Percentiles rank a stretch among this genome's conserved stretches.
Evolutionary conservation across 2,113 vertebrate species (phyloP).

Genomic region (Petrocephalus zakoni): DNA sequence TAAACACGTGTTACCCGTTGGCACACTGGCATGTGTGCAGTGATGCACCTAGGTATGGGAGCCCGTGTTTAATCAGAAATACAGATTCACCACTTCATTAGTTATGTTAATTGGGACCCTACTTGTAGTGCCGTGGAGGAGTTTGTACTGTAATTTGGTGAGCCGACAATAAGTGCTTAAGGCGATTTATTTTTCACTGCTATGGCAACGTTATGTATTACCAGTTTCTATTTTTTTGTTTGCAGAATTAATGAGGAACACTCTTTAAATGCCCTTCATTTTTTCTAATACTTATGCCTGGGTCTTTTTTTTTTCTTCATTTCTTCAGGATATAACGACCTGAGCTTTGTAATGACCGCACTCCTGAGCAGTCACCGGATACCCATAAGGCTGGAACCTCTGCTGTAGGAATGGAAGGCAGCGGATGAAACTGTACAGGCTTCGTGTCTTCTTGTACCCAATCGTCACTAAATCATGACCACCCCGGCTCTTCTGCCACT

Average conservation of each 20-base stretch:
- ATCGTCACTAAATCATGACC: constrained; percentile 68
- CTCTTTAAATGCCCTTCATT: neutral
- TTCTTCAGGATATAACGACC: constrained; percentile 50
- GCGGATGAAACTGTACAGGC: constrained; percentile 42
- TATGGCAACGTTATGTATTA: neutral
- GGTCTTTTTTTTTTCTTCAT: neutral
- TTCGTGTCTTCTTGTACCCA: neutral
- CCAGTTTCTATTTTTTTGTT: neutral
- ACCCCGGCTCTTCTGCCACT: constrained; percentile 90
- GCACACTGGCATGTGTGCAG: neutral
- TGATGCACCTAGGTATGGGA: neutral
- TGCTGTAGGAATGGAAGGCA: constrained; percentile 49
- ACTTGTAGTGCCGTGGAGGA: too few relatives aligned
- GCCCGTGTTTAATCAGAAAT: neutral
- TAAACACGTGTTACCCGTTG: neutral
- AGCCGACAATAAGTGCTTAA: neutral
- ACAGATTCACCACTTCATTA: neutral
- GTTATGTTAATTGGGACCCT: neutral
- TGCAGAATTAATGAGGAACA: neutral
- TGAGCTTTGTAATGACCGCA: constrained; percentile 31
- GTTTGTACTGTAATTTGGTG: neutral
- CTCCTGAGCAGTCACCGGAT: constrained; percentile 28
- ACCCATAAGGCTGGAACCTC: constrained; percentile 34
- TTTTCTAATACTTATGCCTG: neutral
- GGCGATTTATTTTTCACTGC: neutral